Evolutionary conservation across 2,888 invertebrate species (phyloP), one percentile per base, ranked within the genome.

Genomic region (Pterostichus madidus): DNA sequence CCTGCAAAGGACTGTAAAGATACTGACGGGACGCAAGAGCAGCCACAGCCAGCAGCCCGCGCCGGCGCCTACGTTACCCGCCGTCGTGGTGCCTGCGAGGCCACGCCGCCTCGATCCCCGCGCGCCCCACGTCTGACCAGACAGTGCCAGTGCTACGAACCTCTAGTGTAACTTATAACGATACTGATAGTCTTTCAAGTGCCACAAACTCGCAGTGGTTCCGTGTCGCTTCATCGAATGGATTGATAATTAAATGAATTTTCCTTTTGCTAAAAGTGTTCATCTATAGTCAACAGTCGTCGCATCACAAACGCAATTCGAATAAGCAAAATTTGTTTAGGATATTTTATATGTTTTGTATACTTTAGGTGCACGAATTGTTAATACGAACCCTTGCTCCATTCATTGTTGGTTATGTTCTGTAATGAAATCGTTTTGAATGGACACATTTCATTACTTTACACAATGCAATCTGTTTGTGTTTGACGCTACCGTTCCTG

Each of bases 1-100:
- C 88, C 87, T 90, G 88, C 90, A 90, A 89, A 89, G 90, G 87
- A 90, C 90, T 89, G 90, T 90, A 88, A 90, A 90, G 88, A 90
- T 90, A 88, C 89, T 90, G 85, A 90, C 90, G 85, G 90, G 90
- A 84, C 89, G 88, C 86, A 88, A 86, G 85, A 87, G 59, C 76
- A 84, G 64, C 77, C 64, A 59, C 61, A 52, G 52, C 13, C 49
- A 52, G 31, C 77, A 17, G 24, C 75, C 71, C 17, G 64, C 64
- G 52, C 61, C 76, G 13, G 87, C 88, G 44, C 88, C 88, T 24
- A 87, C 88, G 87, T 87, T 89, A 87, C 89, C 83, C 83, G 89
- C 88, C 84, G 89, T 90, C 76, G 88, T 89, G 84, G 89, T 89
- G 84, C 89, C 90, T 83, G 86, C 88, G 84, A 85, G 88, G 84